Percentiles rank a stretch among this genome's conserved stretches.
These are phyloP conservation scores for Cosmia trapezina DNA, from an alignment of 2,888 invertebrate species.

Conservation along the genomic window DNA sequence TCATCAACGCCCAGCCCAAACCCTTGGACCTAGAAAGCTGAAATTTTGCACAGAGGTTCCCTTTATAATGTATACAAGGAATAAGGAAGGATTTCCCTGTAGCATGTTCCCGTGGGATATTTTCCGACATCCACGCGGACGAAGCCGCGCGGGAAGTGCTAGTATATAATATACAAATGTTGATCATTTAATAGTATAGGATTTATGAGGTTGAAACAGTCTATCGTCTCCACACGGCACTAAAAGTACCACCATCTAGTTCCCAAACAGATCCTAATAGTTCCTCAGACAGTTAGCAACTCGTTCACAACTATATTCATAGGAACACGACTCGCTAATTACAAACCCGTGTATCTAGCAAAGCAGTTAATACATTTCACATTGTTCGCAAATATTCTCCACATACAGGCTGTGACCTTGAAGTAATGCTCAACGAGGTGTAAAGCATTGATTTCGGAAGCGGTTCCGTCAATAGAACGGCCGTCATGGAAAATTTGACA, in stretches of 20 bases:
- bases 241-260: constrained; percentile 4
- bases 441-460: background rate
- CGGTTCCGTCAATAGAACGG: background rate
- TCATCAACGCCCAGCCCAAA: too few relatives aligned
- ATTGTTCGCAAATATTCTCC: constrained; percentile 10
- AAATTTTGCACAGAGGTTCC: too few relatives aligned
- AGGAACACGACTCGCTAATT: constrained; percentile 46
- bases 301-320: constrained; percentile 35
- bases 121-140: too few relatives aligned
- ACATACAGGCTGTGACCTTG: constrained; percentile 9
- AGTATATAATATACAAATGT: too few relatives aligned
- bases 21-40: too few relatives aligned
- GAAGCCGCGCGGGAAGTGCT: too few relatives aligned
- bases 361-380: constrained; percentile 19
- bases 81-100: too few relatives aligned
- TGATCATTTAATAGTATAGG: too few relatives aligned
- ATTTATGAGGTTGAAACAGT: background rate
- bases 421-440: background rate
- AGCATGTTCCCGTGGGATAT: too few relatives aligned
- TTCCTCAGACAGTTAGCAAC: constrained; percentile 15
- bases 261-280: constrained; percentile 1
- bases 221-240: background rate
- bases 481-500: too few relatives aligned
- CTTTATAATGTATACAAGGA: too few relatives aligned
- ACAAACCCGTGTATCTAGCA: constrained; percentile 38